phyloP scores from a whole-genome alignment of 2,888 invertebrate species.

The Ryuthela nishihirai region DNA sequence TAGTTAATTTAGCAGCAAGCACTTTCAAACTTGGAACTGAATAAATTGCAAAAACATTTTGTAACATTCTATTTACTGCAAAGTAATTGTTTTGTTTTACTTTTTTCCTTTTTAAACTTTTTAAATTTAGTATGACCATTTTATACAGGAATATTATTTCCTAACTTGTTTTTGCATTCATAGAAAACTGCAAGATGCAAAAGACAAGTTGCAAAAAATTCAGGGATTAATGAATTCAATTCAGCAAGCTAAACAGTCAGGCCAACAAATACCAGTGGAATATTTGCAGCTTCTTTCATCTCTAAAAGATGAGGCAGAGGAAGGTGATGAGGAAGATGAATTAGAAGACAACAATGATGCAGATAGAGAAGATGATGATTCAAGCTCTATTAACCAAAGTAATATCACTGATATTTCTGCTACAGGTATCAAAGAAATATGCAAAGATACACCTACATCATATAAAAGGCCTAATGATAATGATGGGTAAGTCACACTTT shows the following conservation, averaged over 20 bases:
- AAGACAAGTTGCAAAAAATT: constrained; percentile 2
- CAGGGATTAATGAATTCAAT: constrained; percentile 3
- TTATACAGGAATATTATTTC: neutral
- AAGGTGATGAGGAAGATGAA: neutral
- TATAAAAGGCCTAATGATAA: neutral
- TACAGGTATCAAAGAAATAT: constrained; percentile 9
- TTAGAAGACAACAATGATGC: constrained; percentile 1
- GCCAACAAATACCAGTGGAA: constrained; percentile 8
- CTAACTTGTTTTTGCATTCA: neutral
- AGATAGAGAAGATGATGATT: neutral
- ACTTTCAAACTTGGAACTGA: too few species aligned
- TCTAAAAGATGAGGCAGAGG: constrained; percentile 1
- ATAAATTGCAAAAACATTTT: too few species aligned
- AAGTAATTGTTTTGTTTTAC: too few species aligned
- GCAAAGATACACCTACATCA: neutral
- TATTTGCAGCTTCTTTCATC: constrained; percentile 10
- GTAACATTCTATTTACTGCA: too few species aligned
- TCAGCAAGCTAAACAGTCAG: constrained; percentile 9
- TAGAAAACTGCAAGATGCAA: constrained; percentile 2
- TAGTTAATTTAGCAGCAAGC: too few species aligned
- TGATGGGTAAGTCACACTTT: neutral
- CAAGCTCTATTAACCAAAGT: neutral
- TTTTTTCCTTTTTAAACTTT: neutral
- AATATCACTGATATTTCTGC: neutral
- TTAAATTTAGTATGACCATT: neutral